phyloP scores from a whole-genome alignment of 2,888 invertebrate genomes.

The Gryllus longicercus region DNA sequence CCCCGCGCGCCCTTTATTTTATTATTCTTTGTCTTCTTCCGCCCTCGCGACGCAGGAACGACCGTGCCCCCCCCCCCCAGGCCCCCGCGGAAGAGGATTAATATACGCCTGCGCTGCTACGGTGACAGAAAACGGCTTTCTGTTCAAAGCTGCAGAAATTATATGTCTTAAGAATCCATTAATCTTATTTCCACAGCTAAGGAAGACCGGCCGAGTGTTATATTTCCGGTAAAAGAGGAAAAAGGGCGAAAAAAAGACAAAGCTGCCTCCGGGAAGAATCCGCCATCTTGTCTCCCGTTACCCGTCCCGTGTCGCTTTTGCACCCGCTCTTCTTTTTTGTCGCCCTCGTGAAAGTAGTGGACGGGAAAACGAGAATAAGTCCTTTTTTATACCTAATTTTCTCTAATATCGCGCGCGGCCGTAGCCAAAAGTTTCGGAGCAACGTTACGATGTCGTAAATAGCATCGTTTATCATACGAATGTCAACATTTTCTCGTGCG shows the following conservation, averaged over 20 bases:
- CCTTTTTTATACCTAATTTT: not conserved
- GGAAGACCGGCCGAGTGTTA: not conserved
- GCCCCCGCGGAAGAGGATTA: conserved; percentile 23
- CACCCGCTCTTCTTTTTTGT: not conserved
- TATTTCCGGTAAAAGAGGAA: not conserved
- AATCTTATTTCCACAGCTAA: conserved; percentile 26
- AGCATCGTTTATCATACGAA: conserved; percentile 6
- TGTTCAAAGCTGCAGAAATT: conserved; percentile 30
- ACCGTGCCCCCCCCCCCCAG: too few species aligned
- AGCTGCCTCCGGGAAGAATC: not conserved
- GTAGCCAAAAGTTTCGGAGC: not conserved
- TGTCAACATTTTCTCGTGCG: not conserved
- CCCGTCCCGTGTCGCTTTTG: not conserved
- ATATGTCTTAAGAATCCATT: conserved; percentile 31
- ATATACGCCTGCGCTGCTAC: conserved; percentile 23
- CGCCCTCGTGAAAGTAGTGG: not conserved
- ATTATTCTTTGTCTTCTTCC: too few species aligned
- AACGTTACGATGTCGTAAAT: not conserved
- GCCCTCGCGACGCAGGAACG: too few species aligned
- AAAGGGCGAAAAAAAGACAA: not conserved
- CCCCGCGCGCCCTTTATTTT: too few species aligned
- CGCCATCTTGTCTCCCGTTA: not conserved
- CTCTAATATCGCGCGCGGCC: not conserved
- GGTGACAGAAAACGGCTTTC: conserved; percentile 30
- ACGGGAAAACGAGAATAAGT: conserved; percentile 1